Evolutionary conservation across 2,888 invertebrate species (phyloP).

Genomic region (Pachymerium ferrugineum): DNA sequence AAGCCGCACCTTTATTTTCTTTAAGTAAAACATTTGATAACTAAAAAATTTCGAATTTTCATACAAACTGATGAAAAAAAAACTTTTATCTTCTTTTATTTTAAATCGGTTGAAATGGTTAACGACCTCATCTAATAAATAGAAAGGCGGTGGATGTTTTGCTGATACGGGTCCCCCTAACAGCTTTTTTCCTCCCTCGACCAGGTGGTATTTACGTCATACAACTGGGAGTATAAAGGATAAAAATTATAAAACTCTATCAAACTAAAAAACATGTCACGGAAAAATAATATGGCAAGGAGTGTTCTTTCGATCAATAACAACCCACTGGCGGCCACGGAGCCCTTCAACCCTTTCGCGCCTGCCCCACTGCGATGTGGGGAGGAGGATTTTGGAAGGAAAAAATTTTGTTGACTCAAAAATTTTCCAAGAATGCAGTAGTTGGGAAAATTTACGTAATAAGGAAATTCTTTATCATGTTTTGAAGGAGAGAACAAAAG

Average conservation of each 20-base stretch:
- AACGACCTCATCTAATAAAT: neutral
- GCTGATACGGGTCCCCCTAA: neutral
- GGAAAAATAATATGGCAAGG: neutral
- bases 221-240: neutral
- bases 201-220: slow-evolving; percentile 16
- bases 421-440: neutral
- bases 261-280: neutral
- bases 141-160: neutral
- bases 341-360: slow-evolving; percentile 24
- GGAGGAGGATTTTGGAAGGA: neutral
- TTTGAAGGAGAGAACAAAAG: neutral
- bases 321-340: slow-evolving; percentile 24
- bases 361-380: slow-evolving; percentile 10
- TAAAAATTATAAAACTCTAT: neutral
- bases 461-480: neutral
- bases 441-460: neutral
- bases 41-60: too few relatives aligned
- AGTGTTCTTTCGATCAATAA: slow-evolving; percentile 20
- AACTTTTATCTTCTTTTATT: neutral
- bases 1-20: too few relatives aligned
- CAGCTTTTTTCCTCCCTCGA: slow-evolving; percentile 1
- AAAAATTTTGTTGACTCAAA: neutral
- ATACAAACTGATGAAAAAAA: too few relatives aligned
- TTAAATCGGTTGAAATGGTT: neutral
- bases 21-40: too few relatives aligned